A percentile compares a stretch with the other conserved stretches of the same genome.
phyloP scores from a whole-genome alignment of 2,113 vertebrate species.

The Microtus oregoni region DNA sequence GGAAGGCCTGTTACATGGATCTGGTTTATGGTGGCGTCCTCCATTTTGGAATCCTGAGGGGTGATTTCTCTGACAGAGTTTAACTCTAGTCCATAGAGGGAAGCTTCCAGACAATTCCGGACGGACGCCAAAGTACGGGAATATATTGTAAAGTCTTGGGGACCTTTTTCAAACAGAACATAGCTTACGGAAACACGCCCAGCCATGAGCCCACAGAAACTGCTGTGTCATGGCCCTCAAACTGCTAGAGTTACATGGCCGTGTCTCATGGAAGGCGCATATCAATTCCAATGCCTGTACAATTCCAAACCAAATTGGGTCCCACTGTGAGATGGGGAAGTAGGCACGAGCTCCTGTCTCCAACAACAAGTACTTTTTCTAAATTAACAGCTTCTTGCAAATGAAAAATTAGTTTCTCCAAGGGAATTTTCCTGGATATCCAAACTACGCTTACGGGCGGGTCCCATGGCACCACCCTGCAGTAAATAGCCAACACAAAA shows the following conservation, averaged over 20 bases:
- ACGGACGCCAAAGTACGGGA: no score
- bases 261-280: neutral
- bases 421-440: neutral
- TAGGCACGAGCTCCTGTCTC: neutral
- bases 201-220: neutral
- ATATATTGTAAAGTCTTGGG: neutral
- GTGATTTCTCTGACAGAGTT: accelerated
- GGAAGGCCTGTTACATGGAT: no score
- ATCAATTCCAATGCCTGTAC: no score
- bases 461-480: neutral
- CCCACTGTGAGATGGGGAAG: neutral
- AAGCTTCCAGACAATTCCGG: neutral
- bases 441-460: neutral
- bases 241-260: no score
- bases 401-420: neutral
- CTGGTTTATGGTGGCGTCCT: accelerated
- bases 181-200: neutral
- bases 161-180: neutral
- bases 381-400: neutral
- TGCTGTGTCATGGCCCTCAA: no score
- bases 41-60: neutral
- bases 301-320: neutral
- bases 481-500: neutral
- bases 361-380: neutral
- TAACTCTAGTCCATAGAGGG: accelerated